These are phyloP conservation scores for Saturnia japonica DNA, from an alignment of 2,888 invertebrate genomes.

Conservation along the genomic window DNA sequence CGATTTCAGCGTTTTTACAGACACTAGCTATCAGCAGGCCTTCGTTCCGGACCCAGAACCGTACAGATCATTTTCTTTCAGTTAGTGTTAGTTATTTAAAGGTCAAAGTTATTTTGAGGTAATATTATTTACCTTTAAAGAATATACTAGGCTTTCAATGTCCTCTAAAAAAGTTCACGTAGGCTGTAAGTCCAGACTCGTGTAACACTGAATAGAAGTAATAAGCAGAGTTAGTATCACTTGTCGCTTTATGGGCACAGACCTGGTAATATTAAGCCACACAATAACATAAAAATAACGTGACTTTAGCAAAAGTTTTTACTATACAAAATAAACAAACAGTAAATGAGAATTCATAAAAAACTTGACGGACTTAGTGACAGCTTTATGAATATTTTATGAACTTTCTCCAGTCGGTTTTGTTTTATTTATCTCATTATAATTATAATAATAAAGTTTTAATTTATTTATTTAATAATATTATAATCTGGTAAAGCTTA, in stretches of 20 bases:
- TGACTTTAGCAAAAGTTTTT: background rate
- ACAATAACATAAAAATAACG: constrained; percentile 12
- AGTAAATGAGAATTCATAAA: background rate
- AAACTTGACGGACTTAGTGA: background rate
- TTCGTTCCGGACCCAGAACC: no score
- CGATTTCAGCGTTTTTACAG: no score
- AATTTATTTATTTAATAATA: background rate
- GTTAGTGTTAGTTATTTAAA: no score
- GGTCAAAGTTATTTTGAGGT: no score
- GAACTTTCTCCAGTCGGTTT: background rate
- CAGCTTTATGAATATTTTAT: constrained; percentile 4
- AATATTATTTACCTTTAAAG: background rate
- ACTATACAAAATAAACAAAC: constrained; percentile 6
- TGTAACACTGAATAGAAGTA: background rate
- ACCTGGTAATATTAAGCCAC: background rate
- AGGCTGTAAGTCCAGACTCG: background rate
- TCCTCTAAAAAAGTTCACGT: background rate
- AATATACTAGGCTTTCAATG: background rate
- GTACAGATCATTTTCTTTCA: no score
- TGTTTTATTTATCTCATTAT: background rate
- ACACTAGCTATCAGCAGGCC: no score
- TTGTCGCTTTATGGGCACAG: background rate
- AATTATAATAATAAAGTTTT: background rate
- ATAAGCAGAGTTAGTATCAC: background rate
- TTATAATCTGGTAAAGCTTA: background rate